Percentiles rank a stretch among this genome's conserved stretches.
Conservation (phyloP, 2,888 invertebrate genomes). For the Beris chalybata region DNA sequence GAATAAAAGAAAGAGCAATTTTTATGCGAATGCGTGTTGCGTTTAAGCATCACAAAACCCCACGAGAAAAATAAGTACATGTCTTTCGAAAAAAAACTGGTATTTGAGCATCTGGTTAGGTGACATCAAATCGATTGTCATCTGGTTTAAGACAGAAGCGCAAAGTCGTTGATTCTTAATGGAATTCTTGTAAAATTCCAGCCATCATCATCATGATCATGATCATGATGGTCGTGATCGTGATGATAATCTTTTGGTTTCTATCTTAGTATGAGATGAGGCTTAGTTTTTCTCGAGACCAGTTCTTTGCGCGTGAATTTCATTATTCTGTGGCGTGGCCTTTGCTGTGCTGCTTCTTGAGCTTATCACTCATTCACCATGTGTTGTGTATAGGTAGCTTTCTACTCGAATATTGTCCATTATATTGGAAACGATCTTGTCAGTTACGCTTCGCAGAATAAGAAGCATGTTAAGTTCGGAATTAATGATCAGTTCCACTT, state of each 20-base stretch:
- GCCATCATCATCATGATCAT: constrained; percentile 27
- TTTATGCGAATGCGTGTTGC: constrained; percentile 19
- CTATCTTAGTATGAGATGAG: not conserved
- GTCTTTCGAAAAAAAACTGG: constrained; percentile 7
- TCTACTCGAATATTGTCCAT: constrained; percentile 5
- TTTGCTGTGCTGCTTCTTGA: too few species aligned
- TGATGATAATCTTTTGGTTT: constrained; percentile 15
- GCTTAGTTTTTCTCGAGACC: too few species aligned
- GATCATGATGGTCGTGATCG: constrained; percentile 16
- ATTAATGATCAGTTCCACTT: constrained; percentile 24
- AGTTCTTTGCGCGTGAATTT: too few species aligned
- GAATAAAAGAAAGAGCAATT: not conserved
- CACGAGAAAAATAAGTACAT: too few species aligned
- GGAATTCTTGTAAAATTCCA: constrained; percentile 32
- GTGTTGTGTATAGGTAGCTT: not conserved
- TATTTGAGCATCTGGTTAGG: constrained; percentile 29
- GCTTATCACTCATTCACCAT: too few species aligned
- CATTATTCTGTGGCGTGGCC: too few species aligned
- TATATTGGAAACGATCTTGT: constrained; percentile 10
- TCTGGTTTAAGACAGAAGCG: constrained; percentile 9
- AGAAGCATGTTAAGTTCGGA: constrained; percentile 14
- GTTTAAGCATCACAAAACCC: constrained; percentile 4
- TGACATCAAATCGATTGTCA: constrained; percentile 25
- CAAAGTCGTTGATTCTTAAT: constrained; percentile 26
- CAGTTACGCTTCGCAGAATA: constrained; percentile 22